These are phyloP conservation scores for Pantherophis vulpinus DNA, from an alignment of 2,797 vertebrate genomes.

Conservation along the genomic window DNA sequence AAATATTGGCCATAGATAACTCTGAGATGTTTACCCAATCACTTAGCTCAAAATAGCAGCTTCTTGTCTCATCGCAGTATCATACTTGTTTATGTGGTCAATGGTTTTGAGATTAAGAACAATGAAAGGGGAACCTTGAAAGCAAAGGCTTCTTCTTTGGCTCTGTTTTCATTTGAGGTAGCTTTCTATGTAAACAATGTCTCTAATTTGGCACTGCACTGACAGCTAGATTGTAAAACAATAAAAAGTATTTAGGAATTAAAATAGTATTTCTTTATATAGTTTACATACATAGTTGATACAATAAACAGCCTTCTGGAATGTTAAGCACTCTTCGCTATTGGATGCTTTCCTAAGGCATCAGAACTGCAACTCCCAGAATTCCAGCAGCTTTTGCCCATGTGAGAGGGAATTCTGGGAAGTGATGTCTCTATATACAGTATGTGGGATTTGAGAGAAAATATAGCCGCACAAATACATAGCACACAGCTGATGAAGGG, in stretches of 20 bases:
- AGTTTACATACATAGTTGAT: not conserved
- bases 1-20: conserved; percentile 17
- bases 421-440: not conserved
- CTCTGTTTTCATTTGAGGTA: not conserved
- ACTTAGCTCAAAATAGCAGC: conserved; percentile 22
- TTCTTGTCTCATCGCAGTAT: conserved; percentile 17
- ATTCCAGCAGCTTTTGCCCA: not conserved
- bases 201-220: not conserved
- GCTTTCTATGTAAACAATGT: not conserved
- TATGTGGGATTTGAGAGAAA: not conserved
- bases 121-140: not conserved
- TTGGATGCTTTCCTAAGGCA: not conserved
- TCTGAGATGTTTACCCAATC: conserved; percentile 16
- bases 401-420: not conserved
- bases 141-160: not conserved
- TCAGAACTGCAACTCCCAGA: not conserved
- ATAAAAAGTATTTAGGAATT: not conserved
- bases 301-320: not conserved
- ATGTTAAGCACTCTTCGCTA: too few relatives aligned
- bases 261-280: not conserved
- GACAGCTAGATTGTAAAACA: not conserved
- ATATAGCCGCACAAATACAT: not conserved
- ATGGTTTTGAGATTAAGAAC: conserved; percentile 15
- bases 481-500: not conserved
- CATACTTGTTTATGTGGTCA: conserved; percentile 17